These are phyloP conservation scores for Phengaris arion DNA, from an alignment of 2,888 invertebrate genomes.

Conservation along the genomic window DNA sequence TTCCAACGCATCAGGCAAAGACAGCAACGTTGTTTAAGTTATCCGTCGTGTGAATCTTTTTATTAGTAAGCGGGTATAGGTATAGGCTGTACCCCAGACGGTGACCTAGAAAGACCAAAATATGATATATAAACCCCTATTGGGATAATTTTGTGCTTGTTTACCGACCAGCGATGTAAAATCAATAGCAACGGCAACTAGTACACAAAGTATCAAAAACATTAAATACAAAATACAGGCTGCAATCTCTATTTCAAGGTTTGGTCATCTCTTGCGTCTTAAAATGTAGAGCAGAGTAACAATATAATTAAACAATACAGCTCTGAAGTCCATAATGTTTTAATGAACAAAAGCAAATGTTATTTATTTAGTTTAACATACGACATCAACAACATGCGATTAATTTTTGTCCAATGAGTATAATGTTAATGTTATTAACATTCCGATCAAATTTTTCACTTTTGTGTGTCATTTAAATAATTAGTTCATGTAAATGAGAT, in stretches of 20 bases:
- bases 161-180: neutral
- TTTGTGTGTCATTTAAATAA: neutral
- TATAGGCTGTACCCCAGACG: constrained; percentile 4
- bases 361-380: neutral
- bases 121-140: neutral
- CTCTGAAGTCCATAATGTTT: neutral
- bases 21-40: too few relatives aligned
- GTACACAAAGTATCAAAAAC: too few relatives aligned
- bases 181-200: neutral
- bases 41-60: too few relatives aligned
- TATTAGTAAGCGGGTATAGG: neutral
- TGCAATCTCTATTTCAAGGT: too few relatives aligned
- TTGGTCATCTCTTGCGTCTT: too few relatives aligned
- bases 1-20: too few relatives aligned
- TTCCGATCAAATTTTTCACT: constrained; percentile 1
- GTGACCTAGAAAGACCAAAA: neutral
- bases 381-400: too few relatives aligned
- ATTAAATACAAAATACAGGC: too few relatives aligned
- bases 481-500: neutral
- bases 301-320: too few relatives aligned
- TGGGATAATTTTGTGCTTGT: neutral
- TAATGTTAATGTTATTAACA: neutral
- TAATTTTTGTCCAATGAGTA: neutral
- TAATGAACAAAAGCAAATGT: neutral
- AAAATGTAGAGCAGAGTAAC: too few relatives aligned